Base-by-base conservation (phyloP, 2,797 vertebrate species). In the Pangasius mekongensis region DNA sequence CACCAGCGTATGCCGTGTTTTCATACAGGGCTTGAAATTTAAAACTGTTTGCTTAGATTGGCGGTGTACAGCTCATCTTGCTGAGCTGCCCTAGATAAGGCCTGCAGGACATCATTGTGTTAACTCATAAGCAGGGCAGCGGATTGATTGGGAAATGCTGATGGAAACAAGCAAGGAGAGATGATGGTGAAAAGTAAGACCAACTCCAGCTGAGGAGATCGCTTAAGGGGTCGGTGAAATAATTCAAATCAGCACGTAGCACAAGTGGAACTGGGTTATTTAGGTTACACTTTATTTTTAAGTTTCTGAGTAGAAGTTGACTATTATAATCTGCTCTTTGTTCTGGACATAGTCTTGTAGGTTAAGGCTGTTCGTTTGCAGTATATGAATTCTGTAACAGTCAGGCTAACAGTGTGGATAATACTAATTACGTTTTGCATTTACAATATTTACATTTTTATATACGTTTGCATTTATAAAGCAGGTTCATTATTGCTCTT, bases 111-210 rank as follows among this genome's bases (percentile, higher is more conserved):
- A 74, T 73, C 30, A 2, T 77, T 88, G 11, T 43, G 69, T 89
- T 88, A 89, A 91, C 62, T 54, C 84, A 54, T 85, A 62, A 90
- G 10, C 20, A n/a, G 69, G 82, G 83, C 81, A 64, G 66, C 89
- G 84, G 54, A 77, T 67, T 87, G 90, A 92, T 91, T 90, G 88
- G 83, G 77, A 92, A 93, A 91, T 77, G 88, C 91, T 93, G 93
- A 93, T 89, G 91, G 83, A 87, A 89, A 90, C 78, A 82, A 83
- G 56, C 87, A 89, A 7, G 86, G 83, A 54, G 92, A 91, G 89
- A 90, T 62, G 87, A 47, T 62, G 56, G 47, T 89, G 87, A 90
- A 91, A 83, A 76, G 77, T 89, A 88, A 88, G 90, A 91, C 86
- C 47, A 36, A 24, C 69, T 87, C 82, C 91, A 92, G 88, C 88